phyloP scores from a whole-genome alignment of 1,140 invertebrate genomes.

The Cyclina sinensis region DNA sequence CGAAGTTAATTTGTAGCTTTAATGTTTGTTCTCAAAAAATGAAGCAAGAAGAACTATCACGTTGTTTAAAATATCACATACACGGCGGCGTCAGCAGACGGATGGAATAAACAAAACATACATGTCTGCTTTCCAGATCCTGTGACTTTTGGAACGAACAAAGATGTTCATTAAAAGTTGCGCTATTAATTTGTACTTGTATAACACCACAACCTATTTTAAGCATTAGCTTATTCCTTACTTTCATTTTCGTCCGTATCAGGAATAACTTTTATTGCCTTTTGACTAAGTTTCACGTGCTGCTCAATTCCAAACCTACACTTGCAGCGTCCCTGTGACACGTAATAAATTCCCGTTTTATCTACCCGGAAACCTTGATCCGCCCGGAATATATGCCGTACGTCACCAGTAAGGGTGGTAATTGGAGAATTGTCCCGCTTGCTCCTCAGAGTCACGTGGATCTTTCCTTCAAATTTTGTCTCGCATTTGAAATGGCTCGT shows the following conservation, averaged over 20 bases:
- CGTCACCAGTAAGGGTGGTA: conserved; percentile 80
- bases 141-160: too few relatives aligned
- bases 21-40: too few relatives aligned
- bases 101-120: too few relatives aligned
- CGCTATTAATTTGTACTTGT: too few relatives aligned
- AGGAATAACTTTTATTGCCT: conserved; percentile 28
- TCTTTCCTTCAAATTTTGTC: conserved; percentile 85
- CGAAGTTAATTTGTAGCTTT: too few relatives aligned
- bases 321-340: conserved; percentile 84
- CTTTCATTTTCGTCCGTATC: conserved; percentile 66
- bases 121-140: too few relatives aligned
- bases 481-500: conserved; percentile 86
- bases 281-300: conserved; percentile 80
- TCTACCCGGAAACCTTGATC: conserved; percentile 81
- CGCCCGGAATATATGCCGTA: conserved; percentile 82
- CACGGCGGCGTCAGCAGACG: too few relatives aligned
- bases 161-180: too few relatives aligned
- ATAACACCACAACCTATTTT: too few relatives aligned
- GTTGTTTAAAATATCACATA: too few relatives aligned
- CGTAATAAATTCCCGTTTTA: conserved; percentile 79
- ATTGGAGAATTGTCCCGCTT: conserved; percentile 84
- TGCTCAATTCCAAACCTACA: conserved; percentile 87
- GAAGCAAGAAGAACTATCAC: too few relatives aligned
- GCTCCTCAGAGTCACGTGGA: conserved; percentile 84
- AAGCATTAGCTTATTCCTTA: conserved; percentile 16